Evolutionary conservation across 2,888 invertebrate species (phyloP).

Genomic region (Drosophila mimetica): DNA sequence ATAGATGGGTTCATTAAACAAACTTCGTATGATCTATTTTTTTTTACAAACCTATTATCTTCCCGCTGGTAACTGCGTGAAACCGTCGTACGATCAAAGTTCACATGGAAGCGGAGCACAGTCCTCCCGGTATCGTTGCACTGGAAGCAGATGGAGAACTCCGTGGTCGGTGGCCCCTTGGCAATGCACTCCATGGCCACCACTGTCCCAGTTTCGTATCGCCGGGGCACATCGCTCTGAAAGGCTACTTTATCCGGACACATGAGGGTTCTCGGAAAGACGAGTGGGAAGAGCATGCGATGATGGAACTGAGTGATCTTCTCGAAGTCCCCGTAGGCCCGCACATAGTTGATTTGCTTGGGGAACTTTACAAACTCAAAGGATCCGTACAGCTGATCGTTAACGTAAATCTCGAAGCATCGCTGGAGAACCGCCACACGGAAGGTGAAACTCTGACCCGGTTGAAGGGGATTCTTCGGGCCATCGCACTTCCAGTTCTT

Average conservation of each 20-base stretch:
- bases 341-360: constrained; percentile 82
- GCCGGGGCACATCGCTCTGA: constrained; percentile 83
- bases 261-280: constrained; percentile 81
- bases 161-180: constrained; percentile 81
- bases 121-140: constrained; percentile 83
- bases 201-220: constrained; percentile 83
- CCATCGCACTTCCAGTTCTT: constrained; percentile 84
- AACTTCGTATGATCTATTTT: background rate
- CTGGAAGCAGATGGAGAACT: constrained; percentile 83
- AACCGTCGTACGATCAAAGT: constrained; percentile 81
- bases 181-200: constrained; percentile 84
- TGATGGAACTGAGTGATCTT: constrained; percentile 84
- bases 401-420: constrained; percentile 84
- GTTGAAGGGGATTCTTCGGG: constrained; percentile 83
- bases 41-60: constrained; percentile 82
- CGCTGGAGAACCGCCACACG: constrained; percentile 83
- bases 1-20: no score
- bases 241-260: constrained; percentile 82
- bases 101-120: constrained; percentile 82
- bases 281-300: constrained; percentile 82
- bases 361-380: constrained; percentile 83
- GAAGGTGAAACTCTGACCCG: constrained; percentile 83
- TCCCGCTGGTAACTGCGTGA: constrained; percentile 81
- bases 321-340: constrained; percentile 83
- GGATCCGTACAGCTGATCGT: constrained; percentile 83